Percentiles rank a stretch among this genome's conserved stretches.
Conservation (phyloP, 2,797 vertebrate species). For the Rallus crepitans region DNA sequence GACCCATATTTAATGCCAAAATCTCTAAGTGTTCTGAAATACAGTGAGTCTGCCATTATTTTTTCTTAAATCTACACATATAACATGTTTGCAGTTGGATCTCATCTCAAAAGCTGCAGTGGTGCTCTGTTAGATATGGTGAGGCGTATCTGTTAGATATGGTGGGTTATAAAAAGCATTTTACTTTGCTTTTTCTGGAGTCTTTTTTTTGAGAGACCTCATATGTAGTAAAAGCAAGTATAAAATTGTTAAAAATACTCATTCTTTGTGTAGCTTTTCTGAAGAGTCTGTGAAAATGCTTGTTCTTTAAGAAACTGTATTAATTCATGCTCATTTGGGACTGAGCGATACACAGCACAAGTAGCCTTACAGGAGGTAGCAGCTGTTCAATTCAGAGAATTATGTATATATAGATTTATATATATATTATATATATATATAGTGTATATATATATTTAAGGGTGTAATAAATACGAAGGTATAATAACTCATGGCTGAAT, state of each 20-base stretch:
- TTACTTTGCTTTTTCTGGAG: background rate
- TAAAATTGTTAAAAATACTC: background rate
- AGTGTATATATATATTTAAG: background rate
- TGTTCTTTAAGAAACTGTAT: background rate
- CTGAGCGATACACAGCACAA: background rate
- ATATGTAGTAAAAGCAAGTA: background rate
- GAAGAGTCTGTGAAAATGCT: background rate
- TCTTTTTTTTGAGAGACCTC: background rate
- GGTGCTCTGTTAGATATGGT: background rate
- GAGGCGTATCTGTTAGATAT: too few relatives aligned
- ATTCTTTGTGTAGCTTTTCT: background rate
- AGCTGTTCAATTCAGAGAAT: background rate
- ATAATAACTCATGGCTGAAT: background rate
- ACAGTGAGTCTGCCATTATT: constrained; percentile 33
- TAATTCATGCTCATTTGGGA: background rate
- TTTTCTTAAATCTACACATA: background rate
- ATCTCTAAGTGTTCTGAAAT: constrained; percentile 59
- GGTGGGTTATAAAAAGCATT: background rate
- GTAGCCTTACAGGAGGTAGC: background rate
- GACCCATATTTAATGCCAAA: constrained; percentile 70
- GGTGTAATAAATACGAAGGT: background rate
- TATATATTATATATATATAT: too few relatives aligned
- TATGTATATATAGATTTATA: background rate
- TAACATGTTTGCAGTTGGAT: background rate
- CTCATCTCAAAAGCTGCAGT: background rate